A percentile compares a stretch with the other conserved stretches of the same genome.
Evolutionary conservation across 92 coral and sea anemone genomes (phyloP).

Genomic region (Actinostola sp.): DNA sequence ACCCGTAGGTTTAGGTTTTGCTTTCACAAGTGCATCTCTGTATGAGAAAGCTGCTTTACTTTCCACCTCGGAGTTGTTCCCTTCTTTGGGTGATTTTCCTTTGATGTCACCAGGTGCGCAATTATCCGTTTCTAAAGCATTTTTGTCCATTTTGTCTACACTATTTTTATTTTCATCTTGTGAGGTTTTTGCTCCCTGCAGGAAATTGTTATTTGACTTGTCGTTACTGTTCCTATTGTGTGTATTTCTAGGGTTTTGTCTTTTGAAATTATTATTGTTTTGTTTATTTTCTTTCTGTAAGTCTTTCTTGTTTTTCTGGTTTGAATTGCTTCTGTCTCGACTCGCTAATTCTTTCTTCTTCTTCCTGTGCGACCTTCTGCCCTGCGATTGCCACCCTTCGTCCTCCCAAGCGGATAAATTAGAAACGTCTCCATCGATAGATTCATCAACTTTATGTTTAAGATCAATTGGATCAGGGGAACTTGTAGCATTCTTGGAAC

Average conservation of each 20-base stretch:
- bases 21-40: conserved; percentile 87
- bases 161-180: conserved; percentile 35
- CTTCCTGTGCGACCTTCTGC: conserved; percentile 60
- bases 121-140: neutral
- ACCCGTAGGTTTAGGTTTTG: conserved; percentile 64
- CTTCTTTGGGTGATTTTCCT: conserved; percentile 19
- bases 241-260: conserved; percentile 11
- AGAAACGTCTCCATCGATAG: conserved; percentile 62
- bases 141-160: conserved; percentile 7
- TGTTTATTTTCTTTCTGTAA: conserved; percentile 10
- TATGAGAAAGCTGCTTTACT: conserved; percentile 60
- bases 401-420: conserved; percentile 68
- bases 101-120: neutral
- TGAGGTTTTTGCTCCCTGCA: neutral
- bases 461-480: neutral
- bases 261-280: conserved; percentile 4
- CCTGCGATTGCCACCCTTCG: conserved; percentile 87
- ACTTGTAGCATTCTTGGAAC: neutral
- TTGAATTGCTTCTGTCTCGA: conserved; percentile 35
- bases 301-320: conserved; percentile 19
- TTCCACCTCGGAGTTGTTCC: neutral
- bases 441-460: conserved; percentile 29
- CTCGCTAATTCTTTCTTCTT: conserved; percentile 67
- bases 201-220: neutral
- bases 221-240: conserved; percentile 4